A percentile compares a stretch with the other conserved stretches of the same genome.
phyloP scores from a whole-genome alignment of 2,113 vertebrate genomes.

The Phaethornis superciliosus region DNA sequence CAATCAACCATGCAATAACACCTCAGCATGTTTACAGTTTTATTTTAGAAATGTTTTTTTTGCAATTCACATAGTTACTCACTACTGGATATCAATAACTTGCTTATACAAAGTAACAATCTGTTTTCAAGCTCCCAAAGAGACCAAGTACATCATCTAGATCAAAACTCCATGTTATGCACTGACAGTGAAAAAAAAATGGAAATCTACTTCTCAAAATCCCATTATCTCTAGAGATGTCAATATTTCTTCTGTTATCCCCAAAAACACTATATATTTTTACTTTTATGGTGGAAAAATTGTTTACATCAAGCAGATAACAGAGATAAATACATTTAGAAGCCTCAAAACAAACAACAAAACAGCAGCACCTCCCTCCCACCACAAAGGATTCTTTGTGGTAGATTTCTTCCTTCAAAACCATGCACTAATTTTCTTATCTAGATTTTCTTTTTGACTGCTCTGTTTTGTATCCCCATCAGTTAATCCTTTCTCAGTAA shows the following conservation, averaged over 20 bases:
- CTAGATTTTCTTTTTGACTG: neutral
- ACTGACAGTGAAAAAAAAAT: neutral
- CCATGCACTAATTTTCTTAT: neutral
- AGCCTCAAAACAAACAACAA: neutral
- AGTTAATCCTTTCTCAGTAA: neutral
- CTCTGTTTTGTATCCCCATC: neutral
- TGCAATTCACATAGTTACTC: slow-evolving; percentile 1
- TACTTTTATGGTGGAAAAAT: neutral
- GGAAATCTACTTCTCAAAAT: neutral
- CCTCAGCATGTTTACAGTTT: neutral
- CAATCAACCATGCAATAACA: neutral
- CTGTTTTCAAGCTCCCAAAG: slow-evolving; percentile 20
- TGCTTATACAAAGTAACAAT: slow-evolving; percentile 49
- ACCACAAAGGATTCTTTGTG: fast-evolving
- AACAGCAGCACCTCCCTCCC: neutral
- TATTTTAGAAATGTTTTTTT: slow-evolving; percentile 18
- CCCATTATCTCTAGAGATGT: neutral
- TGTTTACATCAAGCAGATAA: neutral
- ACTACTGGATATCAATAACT: slow-evolving; percentile 17
- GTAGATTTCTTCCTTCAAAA: too few species aligned
- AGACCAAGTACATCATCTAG: neutral
- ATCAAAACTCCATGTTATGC: neutral
- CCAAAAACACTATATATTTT: neutral
- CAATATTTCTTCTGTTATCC: neutral
- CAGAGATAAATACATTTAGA: neutral